These are phyloP conservation scores for Tupiocoris notatus DNA, from an alignment of 2,888 invertebrate genomes.

Conservation along the genomic window DNA sequence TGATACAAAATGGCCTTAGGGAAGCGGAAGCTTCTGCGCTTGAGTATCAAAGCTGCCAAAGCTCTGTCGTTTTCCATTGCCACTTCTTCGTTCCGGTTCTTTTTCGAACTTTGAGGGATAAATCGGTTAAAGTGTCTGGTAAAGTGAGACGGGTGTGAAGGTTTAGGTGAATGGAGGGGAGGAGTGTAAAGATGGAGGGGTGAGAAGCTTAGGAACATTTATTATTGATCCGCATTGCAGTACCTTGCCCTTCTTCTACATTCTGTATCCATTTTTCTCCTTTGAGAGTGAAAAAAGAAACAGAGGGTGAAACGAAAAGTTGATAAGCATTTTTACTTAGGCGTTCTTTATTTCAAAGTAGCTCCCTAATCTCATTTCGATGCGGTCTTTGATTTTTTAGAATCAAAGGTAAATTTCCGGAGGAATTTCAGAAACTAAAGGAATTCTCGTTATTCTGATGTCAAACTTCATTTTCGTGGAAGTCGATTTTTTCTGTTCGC, in stretches of 20 bases:
- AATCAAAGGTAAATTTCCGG: not conserved
- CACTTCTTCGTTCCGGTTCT: not conserved
- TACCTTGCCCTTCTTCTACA: slow-evolving; percentile 9
- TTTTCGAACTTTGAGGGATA: slow-evolving; percentile 22
- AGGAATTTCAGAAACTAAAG: not conserved
- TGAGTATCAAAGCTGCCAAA: not conserved
- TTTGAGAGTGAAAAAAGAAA: not conserved
- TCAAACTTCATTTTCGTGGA: too few relatives aligned
- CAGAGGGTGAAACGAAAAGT: slow-evolving; percentile 7
- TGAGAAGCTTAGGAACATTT: slow-evolving; percentile 19
- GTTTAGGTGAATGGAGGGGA: not conserved
- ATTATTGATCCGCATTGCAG: slow-evolving; percentile 34
- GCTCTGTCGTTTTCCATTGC: too few relatives aligned
- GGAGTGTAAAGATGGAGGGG: slow-evolving; percentile 15
- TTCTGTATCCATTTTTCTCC: not conserved
- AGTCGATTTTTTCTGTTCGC: too few relatives aligned
- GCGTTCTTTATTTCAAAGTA: not conserved
- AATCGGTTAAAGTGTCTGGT: slow-evolving; percentile 19
- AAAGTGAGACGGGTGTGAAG: not conserved
- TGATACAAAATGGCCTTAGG: not conserved
- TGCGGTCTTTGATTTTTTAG: not conserved
- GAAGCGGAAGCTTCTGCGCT: not conserved
- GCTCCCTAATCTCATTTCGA: not conserved
- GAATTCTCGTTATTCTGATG: too few relatives aligned
- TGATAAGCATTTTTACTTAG: not conserved